Evolutionary conservation across 2,888 invertebrate genomes (phyloP), one percentile per base, ranked within the genome.

Genomic region (Ptycholaimellus sp.): DNA sequence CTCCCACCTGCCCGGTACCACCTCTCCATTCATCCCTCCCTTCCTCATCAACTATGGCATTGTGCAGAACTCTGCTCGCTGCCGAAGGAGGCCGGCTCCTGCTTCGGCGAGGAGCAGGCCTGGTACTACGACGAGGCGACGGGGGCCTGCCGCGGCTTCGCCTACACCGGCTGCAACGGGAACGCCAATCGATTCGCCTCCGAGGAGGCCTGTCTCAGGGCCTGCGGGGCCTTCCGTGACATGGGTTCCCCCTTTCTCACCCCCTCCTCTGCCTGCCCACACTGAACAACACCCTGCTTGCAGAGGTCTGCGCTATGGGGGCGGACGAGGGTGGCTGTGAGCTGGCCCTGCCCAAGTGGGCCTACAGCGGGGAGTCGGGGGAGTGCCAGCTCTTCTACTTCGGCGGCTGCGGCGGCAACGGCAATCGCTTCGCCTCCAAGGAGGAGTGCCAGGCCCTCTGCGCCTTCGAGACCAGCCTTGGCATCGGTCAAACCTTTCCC

Each of bases 121-220:
- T 47, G 44, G 43, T 38, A 41, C 61, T 81, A 75, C 59, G 72
- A 79, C 46, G 56, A 63, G 1, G 56, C 62, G 2, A 60, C 66
- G 0, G 72, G 73, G 49, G 59, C 68, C 25, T 82, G 81, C 58
- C 66, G 69, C 47, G 67, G 68, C 47, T 82, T 85, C 60, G 68
- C 71, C 19, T 87, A 75, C 58, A 75, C 79, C 32, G 87, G 87
- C 17, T 87, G 87, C 54, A 70, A 72, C 37, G 85, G 83, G 36
- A 93, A 90, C 57, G 72, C 70, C 16, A 87, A 87, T 54, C 71
- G 78, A 60, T 83, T 74, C 62, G 56, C 56, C 7, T 66, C 69
- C 1, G 68, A 74, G 55, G 60, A 67, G 31, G 71, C 70, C 33
- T 82, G 81, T 49, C 58, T 68, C 40, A 42, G 47, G 18, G 47